phyloP scores from a whole-genome alignment of 2,888 invertebrate genomes.

The Acanthosepion esculentum region DNA sequence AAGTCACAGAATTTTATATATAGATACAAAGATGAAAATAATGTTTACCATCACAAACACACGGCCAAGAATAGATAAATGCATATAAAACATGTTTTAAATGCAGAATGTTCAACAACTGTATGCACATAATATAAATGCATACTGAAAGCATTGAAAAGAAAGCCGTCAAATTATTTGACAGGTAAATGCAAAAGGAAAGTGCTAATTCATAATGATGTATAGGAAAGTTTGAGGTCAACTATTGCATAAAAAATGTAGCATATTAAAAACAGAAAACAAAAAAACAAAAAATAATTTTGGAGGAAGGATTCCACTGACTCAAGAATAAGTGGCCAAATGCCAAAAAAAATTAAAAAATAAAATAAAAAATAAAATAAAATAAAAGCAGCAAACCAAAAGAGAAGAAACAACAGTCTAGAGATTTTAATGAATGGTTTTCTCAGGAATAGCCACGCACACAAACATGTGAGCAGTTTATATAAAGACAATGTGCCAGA shows the following conservation, averaged over 20 bases:
- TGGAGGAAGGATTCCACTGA: not conserved
- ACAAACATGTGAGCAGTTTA: not conserved
- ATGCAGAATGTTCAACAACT: too few relatives aligned
- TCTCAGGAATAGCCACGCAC: not conserved
- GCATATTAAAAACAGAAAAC: not conserved
- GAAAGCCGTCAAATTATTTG: not conserved
- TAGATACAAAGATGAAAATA: too few relatives aligned
- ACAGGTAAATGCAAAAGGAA: not conserved
- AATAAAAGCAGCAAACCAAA: not conserved
- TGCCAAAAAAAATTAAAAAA: not conserved
- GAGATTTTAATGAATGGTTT: not conserved
- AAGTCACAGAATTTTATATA: too few relatives aligned
- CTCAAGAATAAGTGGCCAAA: not conserved
- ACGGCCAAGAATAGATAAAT: too few relatives aligned
- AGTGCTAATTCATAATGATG: not conserved
- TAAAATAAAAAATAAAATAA: not conserved
- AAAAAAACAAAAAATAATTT: not conserved
- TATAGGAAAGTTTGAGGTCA: not conserved
- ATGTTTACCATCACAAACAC: too few relatives aligned
- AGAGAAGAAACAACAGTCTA: not conserved
- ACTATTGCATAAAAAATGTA: not conserved
- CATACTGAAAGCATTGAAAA: too few relatives aligned
- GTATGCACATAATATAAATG: too few relatives aligned
- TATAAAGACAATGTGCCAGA: too few relatives aligned
- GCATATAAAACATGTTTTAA: too few relatives aligned